Conservation (phyloP, 2,888 invertebrate species). For the Callyntrura sp. region DNA sequence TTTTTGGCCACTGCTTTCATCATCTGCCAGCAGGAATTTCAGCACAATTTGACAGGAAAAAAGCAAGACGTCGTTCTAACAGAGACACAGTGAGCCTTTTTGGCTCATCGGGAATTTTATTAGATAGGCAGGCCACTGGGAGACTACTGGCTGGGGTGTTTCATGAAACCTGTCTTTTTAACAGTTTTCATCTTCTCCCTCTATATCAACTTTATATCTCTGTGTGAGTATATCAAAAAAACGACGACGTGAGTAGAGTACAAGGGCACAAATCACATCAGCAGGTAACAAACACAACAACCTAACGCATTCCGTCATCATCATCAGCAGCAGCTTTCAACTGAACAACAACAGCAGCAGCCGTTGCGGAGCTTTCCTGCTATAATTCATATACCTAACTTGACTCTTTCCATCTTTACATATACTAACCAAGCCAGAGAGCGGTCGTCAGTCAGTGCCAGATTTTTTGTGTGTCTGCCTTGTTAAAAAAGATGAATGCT, state of each 20-base stretch:
- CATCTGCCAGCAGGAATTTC: conserved; percentile 71
- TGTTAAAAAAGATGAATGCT: conserved; percentile 54
- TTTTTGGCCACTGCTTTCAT: conserved; percentile 73
- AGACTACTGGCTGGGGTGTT: not conserved
- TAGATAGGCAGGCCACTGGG: not conserved
- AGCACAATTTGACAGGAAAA: conserved; percentile 73
- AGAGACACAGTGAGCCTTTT: conserved; percentile 18
- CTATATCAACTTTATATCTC: conserved; percentile 28
- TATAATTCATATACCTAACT: conserved; percentile 4
- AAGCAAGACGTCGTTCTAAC: conserved; percentile 42
- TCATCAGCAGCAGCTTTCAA: conserved; percentile 24
- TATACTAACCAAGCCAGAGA: too few species aligned
- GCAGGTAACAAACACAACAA: conserved; percentile 62
- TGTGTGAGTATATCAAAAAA: conserved; percentile 7
- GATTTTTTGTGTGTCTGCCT: conserved; percentile 25
- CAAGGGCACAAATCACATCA: conserved; percentile 57
- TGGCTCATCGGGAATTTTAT: conserved; percentile 19
- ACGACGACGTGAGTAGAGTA: not conserved
- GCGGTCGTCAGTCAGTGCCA: conserved; percentile 65
- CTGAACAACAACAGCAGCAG: conserved; percentile 35
- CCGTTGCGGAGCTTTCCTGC: not conserved
- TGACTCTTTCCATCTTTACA: too few species aligned
- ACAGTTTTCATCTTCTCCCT: too few species aligned
- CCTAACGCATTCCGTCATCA: conserved; percentile 27
- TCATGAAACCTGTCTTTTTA: not conserved